These are phyloP conservation scores for Coleophora deauratella DNA, from an alignment of 2,888 invertebrate species.

Conservation along the genomic window DNA sequence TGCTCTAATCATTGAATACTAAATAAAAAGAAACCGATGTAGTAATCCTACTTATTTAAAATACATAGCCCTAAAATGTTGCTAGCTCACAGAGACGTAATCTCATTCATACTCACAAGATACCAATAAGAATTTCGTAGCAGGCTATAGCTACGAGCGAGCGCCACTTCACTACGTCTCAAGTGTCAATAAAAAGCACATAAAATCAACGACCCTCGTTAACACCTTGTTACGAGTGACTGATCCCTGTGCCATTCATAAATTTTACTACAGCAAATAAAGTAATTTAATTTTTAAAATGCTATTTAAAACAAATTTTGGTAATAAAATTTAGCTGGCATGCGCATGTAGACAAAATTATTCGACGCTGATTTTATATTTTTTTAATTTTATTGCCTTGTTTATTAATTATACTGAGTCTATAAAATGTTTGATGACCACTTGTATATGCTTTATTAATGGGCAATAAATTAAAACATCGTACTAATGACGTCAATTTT, in stretches of 20 bases:
- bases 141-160: slow-evolving; percentile 40
- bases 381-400: too few species aligned
- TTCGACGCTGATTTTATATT: background rate
- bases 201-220: slow-evolving; percentile 67
- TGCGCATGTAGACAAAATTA: too few species aligned
- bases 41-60: slow-evolving; percentile 11
- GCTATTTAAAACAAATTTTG: slow-evolving; percentile 25
- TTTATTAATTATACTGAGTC: too few species aligned
- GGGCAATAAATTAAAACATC: too few species aligned
- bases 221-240: slow-evolving; percentile 61
- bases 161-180: slow-evolving; percentile 19
- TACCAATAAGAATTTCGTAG: slow-evolving; percentile 45
- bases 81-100: slow-evolving; percentile 20
- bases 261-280: slow-evolving; percentile 47
- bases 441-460: background rate
- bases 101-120: slow-evolving; percentile 38
- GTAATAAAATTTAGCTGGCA: slow-evolving; percentile 24
- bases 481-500: too few species aligned
- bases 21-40: slow-evolving; percentile 8
- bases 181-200: slow-evolving; percentile 65
- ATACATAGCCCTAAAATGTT: slow-evolving; percentile 43
- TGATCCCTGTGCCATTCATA: slow-evolving; percentile 55
- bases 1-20: slow-evolving; percentile 15
- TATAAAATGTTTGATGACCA: too few species aligned
- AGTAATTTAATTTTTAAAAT: slow-evolving; percentile 23